phyloP scores from a whole-genome alignment of 1,140 invertebrate genomes.

The Drosophila malerkotliana region DNA sequence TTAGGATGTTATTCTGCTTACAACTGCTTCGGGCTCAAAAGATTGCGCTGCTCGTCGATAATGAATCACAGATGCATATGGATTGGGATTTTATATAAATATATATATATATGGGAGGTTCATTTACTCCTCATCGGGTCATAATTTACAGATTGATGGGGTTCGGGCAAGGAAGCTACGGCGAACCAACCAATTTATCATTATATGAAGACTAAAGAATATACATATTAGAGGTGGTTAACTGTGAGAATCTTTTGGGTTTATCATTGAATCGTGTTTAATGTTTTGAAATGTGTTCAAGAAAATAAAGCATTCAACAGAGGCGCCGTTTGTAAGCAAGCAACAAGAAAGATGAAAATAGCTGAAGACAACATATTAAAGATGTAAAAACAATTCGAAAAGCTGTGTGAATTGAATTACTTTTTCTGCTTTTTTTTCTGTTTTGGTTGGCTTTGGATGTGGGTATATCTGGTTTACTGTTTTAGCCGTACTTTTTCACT shows the following conservation, averaged over 20 bases:
- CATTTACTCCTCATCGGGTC: constrained; percentile 40
- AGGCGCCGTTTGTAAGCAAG: constrained; percentile 2
- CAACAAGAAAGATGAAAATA: constrained; percentile 14
- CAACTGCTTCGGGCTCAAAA: constrained; percentile 49
- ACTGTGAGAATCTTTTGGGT: neutral
- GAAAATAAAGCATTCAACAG: constrained; percentile 3
- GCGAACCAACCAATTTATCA: constrained; percentile 66
- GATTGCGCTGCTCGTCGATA: constrained; percentile 63
- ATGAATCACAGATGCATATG: constrained; percentile 72
- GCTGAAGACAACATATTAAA: neutral
- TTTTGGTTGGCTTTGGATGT: constrained; percentile 47
- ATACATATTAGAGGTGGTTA: constrained; percentile 33
- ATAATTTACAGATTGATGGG: constrained; percentile 39
- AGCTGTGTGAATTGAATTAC: constrained; percentile 5
- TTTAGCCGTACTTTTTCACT: constrained; percentile 83
- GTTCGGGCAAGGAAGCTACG: constrained; percentile 42
- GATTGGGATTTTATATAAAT: constrained; percentile 31
- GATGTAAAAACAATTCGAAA: constrained; percentile 11
- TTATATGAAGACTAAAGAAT: constrained; percentile 65
- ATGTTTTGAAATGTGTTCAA: neutral
- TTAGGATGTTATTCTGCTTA: constrained; percentile 28
- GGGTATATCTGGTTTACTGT: constrained; percentile 62
- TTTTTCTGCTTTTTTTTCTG: constrained; percentile 24
- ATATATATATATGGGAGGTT: constrained; percentile 36
- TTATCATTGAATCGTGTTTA: constrained; percentile 7